These are phyloP conservation scores for Astatotilapia flaviijosephi DNA, from an alignment of 2,113 vertebrate genomes.

Conservation along the genomic window DNA sequence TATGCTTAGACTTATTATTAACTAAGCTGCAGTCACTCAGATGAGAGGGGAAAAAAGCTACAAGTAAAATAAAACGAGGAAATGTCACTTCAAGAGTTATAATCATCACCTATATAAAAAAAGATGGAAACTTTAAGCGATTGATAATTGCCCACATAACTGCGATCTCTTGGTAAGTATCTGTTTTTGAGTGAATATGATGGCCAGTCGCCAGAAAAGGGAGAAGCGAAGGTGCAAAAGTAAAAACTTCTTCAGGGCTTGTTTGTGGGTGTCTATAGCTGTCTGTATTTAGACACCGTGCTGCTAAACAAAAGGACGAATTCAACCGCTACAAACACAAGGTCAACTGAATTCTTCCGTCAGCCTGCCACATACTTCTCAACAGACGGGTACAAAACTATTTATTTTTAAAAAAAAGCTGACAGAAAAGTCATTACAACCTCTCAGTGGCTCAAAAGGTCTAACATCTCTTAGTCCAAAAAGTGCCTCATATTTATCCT, in stretches of 20 bases:
- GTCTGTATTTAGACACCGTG: neutral
- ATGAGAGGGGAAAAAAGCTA: neutral
- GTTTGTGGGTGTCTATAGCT: neutral
- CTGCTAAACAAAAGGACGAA: neutral
- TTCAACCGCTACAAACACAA: neutral
- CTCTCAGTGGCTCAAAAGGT: neutral
- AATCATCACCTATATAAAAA: neutral
- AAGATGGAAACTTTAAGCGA: neutral
- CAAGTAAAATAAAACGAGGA: neutral
- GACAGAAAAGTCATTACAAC: neutral
- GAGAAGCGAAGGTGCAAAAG: neutral
- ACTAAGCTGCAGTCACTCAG: conserved; percentile 1
- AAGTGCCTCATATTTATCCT: neutral
- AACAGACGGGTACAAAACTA: neutral
- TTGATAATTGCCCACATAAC: neutral
- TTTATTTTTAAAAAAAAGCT: neutral
- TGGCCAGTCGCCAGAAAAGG: neutral
- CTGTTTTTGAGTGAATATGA: neutral
- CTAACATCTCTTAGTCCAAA: neutral
- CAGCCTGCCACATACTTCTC: neutral
- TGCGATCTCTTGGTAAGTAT: neutral
- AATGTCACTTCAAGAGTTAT: neutral
- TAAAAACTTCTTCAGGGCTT: neutral
- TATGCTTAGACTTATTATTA: conserved; percentile 37
- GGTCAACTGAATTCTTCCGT: neutral